Percentiles rank a stretch among this genome's conserved stretches.
Evolutionary conservation across 2,888 invertebrate species (phyloP).

Genomic region (Bursaphelenchus okinawaensis): DNA sequence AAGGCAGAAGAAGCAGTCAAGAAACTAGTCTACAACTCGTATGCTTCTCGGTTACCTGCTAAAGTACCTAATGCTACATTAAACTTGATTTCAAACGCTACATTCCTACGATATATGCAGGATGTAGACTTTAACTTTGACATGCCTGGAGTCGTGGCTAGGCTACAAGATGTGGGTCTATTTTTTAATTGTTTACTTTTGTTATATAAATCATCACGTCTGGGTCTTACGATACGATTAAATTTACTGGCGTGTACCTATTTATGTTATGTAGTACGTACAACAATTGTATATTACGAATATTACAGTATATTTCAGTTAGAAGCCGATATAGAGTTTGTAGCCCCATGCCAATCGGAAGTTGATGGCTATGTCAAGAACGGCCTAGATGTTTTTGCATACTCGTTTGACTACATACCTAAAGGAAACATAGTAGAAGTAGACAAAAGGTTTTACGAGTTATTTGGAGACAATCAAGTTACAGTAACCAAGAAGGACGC

Average conservation of each 20-base stretch:
- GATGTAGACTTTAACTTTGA: slow-evolving; percentile 33
- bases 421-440: slow-evolving; percentile 47
- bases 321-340: slow-evolving; percentile 57
- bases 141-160: slow-evolving; percentile 34
- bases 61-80: slow-evolving; percentile 51
- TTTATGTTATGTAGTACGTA: too few relatives aligned
- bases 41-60: slow-evolving; percentile 26
- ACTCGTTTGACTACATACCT: slow-evolving; percentile 57
- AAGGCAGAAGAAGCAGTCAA: slow-evolving; percentile 46
- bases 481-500: slow-evolving; percentile 26
- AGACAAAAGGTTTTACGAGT: slow-evolving; percentile 37
- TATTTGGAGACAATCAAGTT: slow-evolving; percentile 52
- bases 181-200: too few relatives aligned
- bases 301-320: slow-evolving; percentile 33
- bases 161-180: slow-evolving; percentile 32
- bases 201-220: too few relatives aligned
- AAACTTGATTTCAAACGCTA: slow-evolving; percentile 52
- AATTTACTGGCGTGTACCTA: too few relatives aligned
- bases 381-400: slow-evolving; percentile 46
- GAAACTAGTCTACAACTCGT: slow-evolving; percentile 47
- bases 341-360: slow-evolving; percentile 54
- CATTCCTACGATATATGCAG: slow-evolving; percentile 44
- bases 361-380: slow-evolving; percentile 41
- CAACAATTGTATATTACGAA: too few relatives aligned
- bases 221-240: too few relatives aligned